Conservation (phyloP, 2,888 invertebrate genomes). For the Troides oblongomaculatus region DNA sequence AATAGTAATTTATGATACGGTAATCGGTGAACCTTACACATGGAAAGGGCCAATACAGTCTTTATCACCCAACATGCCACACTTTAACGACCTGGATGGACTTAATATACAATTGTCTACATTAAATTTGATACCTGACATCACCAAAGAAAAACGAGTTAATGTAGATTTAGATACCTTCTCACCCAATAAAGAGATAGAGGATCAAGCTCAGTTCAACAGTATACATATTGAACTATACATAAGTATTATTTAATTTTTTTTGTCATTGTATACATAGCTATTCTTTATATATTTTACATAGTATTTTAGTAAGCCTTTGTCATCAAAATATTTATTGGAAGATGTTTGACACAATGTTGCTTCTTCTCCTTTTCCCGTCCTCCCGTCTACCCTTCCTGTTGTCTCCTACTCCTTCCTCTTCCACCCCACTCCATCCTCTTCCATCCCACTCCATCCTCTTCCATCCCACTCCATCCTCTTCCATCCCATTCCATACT, state of each 20-base stretch:
- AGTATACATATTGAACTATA: conserved; percentile 51
- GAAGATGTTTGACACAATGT: no score
- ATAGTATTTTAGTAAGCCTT: background rate
- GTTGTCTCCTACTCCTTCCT: no score
- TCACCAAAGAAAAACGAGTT: conserved; percentile 50
- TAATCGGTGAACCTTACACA: conserved; percentile 54
- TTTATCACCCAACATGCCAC: conserved; percentile 44
- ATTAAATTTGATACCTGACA: conserved; percentile 56
- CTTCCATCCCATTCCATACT: no score
- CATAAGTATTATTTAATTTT: conserved; percentile 36
- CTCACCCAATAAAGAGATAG: conserved; percentile 48
- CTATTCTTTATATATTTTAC: no score
- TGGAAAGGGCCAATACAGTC: conserved; percentile 53
- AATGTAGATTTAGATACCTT: conserved; percentile 49
- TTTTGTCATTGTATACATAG: conserved; percentile 3
- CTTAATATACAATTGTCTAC: conserved; percentile 49
- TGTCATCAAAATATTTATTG: no score
- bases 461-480: no score
- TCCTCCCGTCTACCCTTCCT: no score
- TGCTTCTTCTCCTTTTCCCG: no score
- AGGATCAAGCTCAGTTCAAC: conserved; percentile 51
- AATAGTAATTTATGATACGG: conserved; percentile 62
- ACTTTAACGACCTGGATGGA: conserved; percentile 40
- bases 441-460: no score
- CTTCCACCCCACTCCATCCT: no score